Evolutionary conservation across 2,888 invertebrate species (phyloP).

Genomic region (Micoletzkya japonica): DNA sequence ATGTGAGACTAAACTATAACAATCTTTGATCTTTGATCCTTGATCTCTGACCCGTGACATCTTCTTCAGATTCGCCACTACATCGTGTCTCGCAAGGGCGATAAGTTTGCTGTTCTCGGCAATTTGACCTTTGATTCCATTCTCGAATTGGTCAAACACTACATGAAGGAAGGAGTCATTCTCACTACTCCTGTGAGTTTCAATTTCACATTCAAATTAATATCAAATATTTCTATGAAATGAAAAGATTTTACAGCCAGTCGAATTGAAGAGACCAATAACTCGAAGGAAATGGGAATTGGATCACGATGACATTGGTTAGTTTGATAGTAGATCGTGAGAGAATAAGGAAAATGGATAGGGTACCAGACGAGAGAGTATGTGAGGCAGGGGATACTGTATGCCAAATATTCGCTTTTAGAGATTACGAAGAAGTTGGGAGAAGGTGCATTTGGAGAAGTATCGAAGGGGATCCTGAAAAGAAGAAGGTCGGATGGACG

Average conservation of each 20-base stretch:
- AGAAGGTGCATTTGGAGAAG: slow-evolving; percentile 29
- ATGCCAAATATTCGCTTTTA: too few species aligned
- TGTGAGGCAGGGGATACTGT: too few species aligned
- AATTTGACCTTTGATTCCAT: slow-evolving; percentile 1
- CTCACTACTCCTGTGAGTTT: not conserved
- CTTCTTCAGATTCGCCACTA: slow-evolving; percentile 4
- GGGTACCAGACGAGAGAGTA: too few species aligned
- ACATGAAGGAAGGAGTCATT: slow-evolving; percentile 6
- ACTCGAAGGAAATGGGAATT: slow-evolving; percentile 21
- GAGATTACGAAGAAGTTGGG: slow-evolving; percentile 26
- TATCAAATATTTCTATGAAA: not conserved
- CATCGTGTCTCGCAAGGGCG: slow-evolving; percentile 5
- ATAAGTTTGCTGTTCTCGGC: slow-evolving; percentile 3
- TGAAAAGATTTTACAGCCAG: not conserved
- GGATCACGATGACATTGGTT: slow-evolving; percentile 18
- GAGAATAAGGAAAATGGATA: too few species aligned
- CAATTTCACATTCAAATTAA: not conserved
- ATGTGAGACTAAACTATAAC: not conserved
- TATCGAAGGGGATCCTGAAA: not conserved
- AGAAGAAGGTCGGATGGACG: not conserved
- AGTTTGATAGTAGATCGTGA: not conserved
- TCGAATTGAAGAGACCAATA: not conserved
- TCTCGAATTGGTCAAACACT: slow-evolving; percentile 7
- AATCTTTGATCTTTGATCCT: not conserved
- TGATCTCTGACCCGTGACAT: not conserved